Evolutionary conservation across 2,113 vertebrate genomes (phyloP).

Genomic region (Eulemur macaco): DNA sequence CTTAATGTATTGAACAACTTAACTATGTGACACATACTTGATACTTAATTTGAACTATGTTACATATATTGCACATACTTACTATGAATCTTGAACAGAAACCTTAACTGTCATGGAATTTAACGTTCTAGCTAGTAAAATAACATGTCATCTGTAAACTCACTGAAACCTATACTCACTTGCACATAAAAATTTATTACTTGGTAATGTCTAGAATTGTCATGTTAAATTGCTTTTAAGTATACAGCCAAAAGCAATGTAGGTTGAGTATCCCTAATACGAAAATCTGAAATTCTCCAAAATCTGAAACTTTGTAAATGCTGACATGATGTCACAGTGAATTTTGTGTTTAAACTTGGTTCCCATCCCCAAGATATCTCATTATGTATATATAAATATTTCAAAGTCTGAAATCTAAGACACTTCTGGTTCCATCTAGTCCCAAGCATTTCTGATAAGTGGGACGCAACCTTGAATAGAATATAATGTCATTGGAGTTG

Average conservation of each 20-base stretch:
- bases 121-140: not conserved
- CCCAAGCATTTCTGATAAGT: not conserved
- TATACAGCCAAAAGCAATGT: not conserved
- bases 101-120: not conserved
- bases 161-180: not conserved
- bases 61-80: not conserved
- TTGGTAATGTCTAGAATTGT: constrained; percentile 18
- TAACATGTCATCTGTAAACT: not conserved
- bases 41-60: not conserved
- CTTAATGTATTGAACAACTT: constrained; percentile 8
- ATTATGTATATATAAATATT: not conserved
- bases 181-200: constrained; percentile 2
- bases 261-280: not conserved
- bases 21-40: not conserved
- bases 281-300: not conserved
- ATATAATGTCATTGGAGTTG: not conserved
- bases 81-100: not conserved
- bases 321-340: not conserved
- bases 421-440: not conserved
- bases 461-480: not conserved
- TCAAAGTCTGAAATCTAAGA: not conserved
- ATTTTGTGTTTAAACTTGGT: not conserved
- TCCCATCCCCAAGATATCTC: not conserved
- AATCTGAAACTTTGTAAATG: not conserved
- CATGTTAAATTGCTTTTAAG: not conserved